Evolutionary conservation across 2,113 vertebrate genomes (phyloP).

Genomic region (Phrynosoma blainvillii): DNA sequence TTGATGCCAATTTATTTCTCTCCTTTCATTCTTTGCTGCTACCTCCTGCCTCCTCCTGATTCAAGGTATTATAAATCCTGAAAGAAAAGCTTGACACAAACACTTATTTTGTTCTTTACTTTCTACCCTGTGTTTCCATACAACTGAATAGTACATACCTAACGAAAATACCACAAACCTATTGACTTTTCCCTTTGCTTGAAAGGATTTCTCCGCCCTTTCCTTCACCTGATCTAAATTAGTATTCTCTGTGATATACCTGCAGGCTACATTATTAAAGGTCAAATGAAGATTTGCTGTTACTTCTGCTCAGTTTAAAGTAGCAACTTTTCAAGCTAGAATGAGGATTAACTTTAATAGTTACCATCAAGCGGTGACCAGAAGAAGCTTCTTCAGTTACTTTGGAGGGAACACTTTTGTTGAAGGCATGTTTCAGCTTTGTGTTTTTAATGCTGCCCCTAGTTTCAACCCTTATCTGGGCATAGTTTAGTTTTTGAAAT

Average conservation of each 20-base stretch:
- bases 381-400: slow-evolving; percentile 23
- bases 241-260: slow-evolving; percentile 43
- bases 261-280: slow-evolving; percentile 29
- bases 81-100: background rate
- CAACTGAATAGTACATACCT: background rate
- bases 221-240: background rate
- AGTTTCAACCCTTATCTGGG: accelerated
- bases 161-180: background rate
- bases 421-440: background rate
- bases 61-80: background rate
- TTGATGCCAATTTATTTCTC: slow-evolving; percentile 6
- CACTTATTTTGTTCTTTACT: background rate
- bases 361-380: background rate
- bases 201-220: slow-evolving; percentile 15
- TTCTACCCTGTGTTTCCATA: background rate
- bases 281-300: slow-evolving; percentile 35
- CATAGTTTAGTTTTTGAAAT: background rate
- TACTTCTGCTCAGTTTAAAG: slow-evolving; percentile 52
- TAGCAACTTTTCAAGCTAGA: background rate
- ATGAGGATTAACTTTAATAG: slow-evolving; percentile 7
- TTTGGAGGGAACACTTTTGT: background rate
- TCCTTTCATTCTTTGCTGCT: background rate
- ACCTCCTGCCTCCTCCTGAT: background rate
- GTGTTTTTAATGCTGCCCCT: background rate
- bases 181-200: slow-evolving; percentile 35